Evolutionary conservation across 1,140 invertebrate species (phyloP), one percentile per base, ranked within the genome.

Genomic region (Eriosoma lanigerum): DNA sequence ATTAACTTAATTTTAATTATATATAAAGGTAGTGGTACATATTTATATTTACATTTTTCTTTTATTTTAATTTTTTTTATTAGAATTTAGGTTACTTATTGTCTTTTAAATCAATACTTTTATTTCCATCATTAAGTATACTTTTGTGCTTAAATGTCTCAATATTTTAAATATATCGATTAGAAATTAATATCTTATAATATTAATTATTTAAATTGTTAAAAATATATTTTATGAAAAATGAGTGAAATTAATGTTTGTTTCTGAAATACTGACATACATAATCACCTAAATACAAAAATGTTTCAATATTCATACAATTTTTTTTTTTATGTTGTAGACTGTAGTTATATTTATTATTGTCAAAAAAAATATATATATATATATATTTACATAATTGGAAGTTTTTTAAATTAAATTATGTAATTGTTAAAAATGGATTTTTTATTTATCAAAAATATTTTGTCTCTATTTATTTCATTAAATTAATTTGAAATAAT

Each of bases 31-130:
- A 26, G 15, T 21, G 44, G 26, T 15, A 48, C 17, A 2, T 68
- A 68, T 48, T 68, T 68, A 46, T 68, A 68, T 8, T 21, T 46
- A 66, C 12, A 68, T 17, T 46, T 66, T 46, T 66, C 12, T 66
- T 19, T 5, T 46, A 1, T 46, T 66, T 3, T 8, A 38, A 38
- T 4, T 44, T 44, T 44, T 44, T 66, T 15, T 68, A 46, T 48
- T 13, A n/a, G 4, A 46, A 44, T 68, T 68, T 13, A 17, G 46
- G 1, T 46, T 46, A 46, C n/a, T 21, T 44, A 46, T 17, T 44
- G 12, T 66, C 38, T n/a, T 66, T 13, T 48, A 26, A 24, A 48
- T 26, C 9, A 58, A 24, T 68, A 21, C n/a, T 17, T 12, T 46
- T 48, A 19, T 13, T 68, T 68, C 21, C 0, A 17, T 48, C 0